These are phyloP conservation scores for Taphrorychus bicolor DNA, from an alignment of 2,888 invertebrate species.

Conservation along the genomic window DNA sequence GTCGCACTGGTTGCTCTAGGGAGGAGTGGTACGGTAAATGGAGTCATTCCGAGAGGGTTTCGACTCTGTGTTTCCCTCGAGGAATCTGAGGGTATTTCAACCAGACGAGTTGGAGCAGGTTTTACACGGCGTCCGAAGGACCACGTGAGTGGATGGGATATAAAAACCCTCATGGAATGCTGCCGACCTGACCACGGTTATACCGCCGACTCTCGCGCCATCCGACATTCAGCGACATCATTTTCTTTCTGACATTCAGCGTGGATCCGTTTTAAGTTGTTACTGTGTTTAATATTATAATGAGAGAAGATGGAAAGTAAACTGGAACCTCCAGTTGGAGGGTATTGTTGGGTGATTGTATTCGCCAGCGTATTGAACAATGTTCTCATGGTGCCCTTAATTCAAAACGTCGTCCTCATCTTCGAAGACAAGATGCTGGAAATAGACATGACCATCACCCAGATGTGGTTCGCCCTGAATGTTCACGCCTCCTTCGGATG, in stretches of 20 bases:
- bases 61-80: conserved; percentile 92
- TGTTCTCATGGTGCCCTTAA: conserved; percentile 55
- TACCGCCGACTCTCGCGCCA: conserved; percentile 92
- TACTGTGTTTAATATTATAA: too few species aligned
- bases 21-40: conserved; percentile 96
- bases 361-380: conserved; percentile 67
- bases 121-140: conserved; percentile 87
- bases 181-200: conserved; percentile 99
- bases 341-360: conserved; percentile 72
- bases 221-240: too few species aligned
- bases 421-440: conserved; percentile 69
- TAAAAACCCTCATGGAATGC: conserved; percentile 88
- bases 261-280: background rate
- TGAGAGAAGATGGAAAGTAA: conserved; percentile 3
- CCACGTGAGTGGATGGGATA: conserved; percentile 75
- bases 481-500: conserved; percentile 73
- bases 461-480: conserved; percentile 70
- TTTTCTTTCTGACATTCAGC: background rate
- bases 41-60: conserved; percentile 97
- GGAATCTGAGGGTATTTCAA: conserved; percentile 90
- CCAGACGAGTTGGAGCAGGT: conserved; percentile 94
- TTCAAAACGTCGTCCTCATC: conserved; percentile 70
- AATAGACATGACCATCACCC: conserved; percentile 66
- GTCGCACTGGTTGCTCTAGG: conserved; percentile 92
- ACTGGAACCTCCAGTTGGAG: conserved; percentile 68